phyloP scores from a whole-genome alignment of 2,797 vertebrate species.

The Psittacula derbiana region DNA sequence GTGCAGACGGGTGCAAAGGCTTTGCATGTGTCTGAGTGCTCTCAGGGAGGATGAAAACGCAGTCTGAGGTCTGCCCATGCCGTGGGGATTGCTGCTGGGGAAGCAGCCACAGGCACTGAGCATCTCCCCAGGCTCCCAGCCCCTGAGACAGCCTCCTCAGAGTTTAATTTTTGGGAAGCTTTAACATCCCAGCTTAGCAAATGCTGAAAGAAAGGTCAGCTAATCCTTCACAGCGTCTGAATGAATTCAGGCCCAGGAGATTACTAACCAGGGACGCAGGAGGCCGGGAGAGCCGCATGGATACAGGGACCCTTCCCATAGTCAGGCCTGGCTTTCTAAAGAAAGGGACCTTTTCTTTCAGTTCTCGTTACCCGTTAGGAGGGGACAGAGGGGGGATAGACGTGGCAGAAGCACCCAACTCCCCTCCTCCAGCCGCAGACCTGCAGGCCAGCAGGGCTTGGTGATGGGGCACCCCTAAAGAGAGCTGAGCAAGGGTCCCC shows the following conservation, averaged over 20 bases:
- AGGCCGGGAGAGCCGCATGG: conserved; percentile 44
- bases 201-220: conserved; percentile 71
- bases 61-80: background rate
- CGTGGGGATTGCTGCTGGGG: background rate
- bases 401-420: background rate
- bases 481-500: background rate
- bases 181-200: conserved; percentile 69
- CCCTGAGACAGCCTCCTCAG: conserved; percentile 28
- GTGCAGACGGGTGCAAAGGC: fast-evolving
- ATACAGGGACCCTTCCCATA: conserved; percentile 53
- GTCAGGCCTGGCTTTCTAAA: conserved; percentile 43
- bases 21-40: background rate
- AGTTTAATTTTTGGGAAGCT: conserved; percentile 71
- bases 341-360: conserved; percentile 56
- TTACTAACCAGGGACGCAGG: conserved; percentile 39
- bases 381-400: background rate
- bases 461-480: background rate
- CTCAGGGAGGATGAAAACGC: background rate
- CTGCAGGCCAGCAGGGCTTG: background rate
- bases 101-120: background rate
- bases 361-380: background rate
- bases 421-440: background rate
- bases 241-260: conserved; percentile 67
- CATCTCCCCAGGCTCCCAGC: conserved; percentile 3
- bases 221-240: conserved; percentile 63